phyloP scores from a whole-genome alignment of 1,140 invertebrate species.

The Pogonomyrmex californicus region DNA sequence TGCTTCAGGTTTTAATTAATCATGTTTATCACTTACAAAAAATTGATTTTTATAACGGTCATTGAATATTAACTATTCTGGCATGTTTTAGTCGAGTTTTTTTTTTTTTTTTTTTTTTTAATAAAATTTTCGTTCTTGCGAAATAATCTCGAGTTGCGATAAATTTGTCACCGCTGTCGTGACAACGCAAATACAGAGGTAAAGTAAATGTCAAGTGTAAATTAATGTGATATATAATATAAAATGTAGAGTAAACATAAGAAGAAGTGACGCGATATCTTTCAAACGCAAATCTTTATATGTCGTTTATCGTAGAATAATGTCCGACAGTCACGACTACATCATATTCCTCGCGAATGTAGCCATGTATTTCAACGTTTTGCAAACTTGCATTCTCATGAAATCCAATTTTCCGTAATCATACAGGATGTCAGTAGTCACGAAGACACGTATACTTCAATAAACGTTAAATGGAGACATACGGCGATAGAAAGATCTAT shows the following conservation, averaged over 20 bases:
- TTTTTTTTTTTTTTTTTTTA: no score
- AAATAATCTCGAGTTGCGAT: background rate
- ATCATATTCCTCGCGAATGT: background rate
- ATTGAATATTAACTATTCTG: background rate
- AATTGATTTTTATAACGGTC: background rate
- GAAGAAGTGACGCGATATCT: background rate
- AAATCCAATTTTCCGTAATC: slow-evolving; percentile 45
- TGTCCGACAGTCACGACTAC: slow-evolving; percentile 1
- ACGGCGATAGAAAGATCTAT: background rate
- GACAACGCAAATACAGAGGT: background rate
- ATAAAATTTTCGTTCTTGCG: background rate
- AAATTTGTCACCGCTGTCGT: background rate
- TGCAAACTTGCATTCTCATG: slow-evolving; percentile 33
- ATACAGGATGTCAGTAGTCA: slow-evolving; percentile 24
- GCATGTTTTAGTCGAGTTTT: background rate
- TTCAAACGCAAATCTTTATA: background rate
- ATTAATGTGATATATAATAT: background rate
- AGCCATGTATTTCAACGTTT: background rate
- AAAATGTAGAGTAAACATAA: background rate
- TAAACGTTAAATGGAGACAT: slow-evolving; percentile 31
- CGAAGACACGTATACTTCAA: slow-evolving; percentile 10
- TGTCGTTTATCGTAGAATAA: background rate
- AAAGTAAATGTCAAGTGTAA: background rate
- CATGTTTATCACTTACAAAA: background rate
- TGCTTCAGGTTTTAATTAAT: background rate